Conservation (phyloP, 2,113 vertebrate genomes). For the Desmodus rotundus region DNA sequence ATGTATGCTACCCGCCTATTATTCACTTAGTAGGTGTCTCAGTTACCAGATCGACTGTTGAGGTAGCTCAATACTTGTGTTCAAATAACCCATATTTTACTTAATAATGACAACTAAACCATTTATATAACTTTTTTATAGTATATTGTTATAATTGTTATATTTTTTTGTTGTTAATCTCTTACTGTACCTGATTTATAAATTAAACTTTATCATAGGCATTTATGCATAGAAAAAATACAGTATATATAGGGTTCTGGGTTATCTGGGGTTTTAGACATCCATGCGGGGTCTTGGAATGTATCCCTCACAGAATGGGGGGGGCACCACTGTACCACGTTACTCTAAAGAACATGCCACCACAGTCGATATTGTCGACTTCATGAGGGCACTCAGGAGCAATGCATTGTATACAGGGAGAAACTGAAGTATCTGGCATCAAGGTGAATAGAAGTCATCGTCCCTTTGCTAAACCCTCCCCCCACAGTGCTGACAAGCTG, state of each 20-base stretch:
- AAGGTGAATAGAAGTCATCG: too few relatives aligned
- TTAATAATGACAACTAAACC: background rate
- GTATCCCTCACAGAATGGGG: background rate
- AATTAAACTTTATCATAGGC: too few relatives aligned
- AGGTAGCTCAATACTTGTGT: background rate
- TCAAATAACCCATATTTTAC: background rate
- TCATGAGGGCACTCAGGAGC: background rate
- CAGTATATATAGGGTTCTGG: too few relatives aligned
- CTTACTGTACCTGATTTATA: too few relatives aligned
- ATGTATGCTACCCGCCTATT: background rate
- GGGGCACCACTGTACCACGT: background rate
- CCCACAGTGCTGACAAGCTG: too few relatives aligned
- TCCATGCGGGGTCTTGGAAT: background rate
- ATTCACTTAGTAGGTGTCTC: background rate
- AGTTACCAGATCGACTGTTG: background rate
- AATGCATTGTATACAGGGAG: background rate
- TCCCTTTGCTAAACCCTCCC: too few relatives aligned
- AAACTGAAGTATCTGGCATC: too few relatives aligned
- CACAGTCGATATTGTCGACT: background rate
- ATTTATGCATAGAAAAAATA: too few relatives aligned
- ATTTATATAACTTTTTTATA: background rate
- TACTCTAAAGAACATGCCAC: background rate
- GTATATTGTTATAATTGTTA: background rate
- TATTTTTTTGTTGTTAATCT: background rate
- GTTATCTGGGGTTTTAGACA: background rate